phyloP scores from a whole-genome alignment of 2,888 invertebrate species.

The Synanthedon andrenaeformis region DNA sequence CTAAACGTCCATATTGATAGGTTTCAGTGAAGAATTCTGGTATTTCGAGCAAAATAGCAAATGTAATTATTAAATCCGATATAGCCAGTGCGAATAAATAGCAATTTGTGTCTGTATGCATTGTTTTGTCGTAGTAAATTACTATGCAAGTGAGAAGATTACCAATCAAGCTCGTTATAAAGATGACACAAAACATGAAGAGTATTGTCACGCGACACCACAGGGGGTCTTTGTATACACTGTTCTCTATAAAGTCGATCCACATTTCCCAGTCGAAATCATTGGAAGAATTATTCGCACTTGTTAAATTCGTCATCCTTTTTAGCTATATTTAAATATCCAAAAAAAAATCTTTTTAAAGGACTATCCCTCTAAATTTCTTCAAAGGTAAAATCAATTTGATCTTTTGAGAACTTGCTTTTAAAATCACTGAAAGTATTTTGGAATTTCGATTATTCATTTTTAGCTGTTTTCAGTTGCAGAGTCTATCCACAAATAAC shows the following conservation, averaged over 20 bases:
- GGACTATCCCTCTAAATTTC: too few relatives aligned
- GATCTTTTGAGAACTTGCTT: too few relatives aligned
- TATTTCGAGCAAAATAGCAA: conserved; percentile 34
- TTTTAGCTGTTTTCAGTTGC: conserved; percentile 53
- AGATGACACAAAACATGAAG: conserved; percentile 18
- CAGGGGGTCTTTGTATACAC: conserved; percentile 14
- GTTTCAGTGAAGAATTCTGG: conserved; percentile 16
- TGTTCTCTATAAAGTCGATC: conserved; percentile 20
- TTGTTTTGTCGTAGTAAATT: conserved; percentile 40
- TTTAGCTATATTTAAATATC: too few relatives aligned
- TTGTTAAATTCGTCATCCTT: too few relatives aligned
- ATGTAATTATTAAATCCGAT: conserved; percentile 42
- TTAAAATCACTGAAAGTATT: conserved; percentile 18
- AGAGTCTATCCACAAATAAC: conserved; percentile 27
- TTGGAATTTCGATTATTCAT: too few relatives aligned
- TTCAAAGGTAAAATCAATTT: too few relatives aligned
- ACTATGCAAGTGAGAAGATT: conserved; percentile 53
- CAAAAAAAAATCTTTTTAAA: too few relatives aligned
- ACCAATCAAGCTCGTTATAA: conserved; percentile 31
- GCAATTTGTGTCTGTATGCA: conserved; percentile 53
- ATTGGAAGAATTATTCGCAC: conserved; percentile 39
- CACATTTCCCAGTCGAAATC: conserved; percentile 64
- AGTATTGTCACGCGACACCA: conserved; percentile 17
- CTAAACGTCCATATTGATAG: conserved; percentile 18
- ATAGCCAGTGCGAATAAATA: conserved; percentile 51